Evolutionary conservation across 2,888 invertebrate species (phyloP).

Genomic region (Himalopsyche japonica): DNA sequence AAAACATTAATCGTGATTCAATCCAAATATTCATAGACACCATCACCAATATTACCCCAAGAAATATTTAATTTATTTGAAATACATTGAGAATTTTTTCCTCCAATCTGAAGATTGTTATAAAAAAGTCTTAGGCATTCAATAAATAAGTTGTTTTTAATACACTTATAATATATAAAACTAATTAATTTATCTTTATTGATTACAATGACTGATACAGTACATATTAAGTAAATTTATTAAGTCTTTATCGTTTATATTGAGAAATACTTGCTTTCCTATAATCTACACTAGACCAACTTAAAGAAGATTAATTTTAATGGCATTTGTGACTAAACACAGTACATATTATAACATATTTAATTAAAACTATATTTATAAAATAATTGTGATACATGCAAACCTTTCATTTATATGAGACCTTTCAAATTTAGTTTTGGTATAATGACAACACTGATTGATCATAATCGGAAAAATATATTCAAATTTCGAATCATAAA

Average conservation of each 20-base stretch:
- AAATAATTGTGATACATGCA: no score
- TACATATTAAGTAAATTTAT: neutral
- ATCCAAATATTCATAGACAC: neutral
- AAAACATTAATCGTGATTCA: neutral
- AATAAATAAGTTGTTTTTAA: neutral
- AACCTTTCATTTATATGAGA: no score
- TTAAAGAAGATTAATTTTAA: conserved; percentile 4
- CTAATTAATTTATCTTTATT: neutral
- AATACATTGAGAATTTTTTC: neutral
- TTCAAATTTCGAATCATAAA: no score
- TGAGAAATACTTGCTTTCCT: neutral
- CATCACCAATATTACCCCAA: neutral
- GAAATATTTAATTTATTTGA: neutral
- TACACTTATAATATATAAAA: neutral
- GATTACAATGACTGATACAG: neutral
- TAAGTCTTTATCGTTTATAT: neutral
- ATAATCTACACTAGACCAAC: neutral
- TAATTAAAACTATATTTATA: neutral
- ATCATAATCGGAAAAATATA: no score
- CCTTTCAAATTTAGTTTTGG: no score
- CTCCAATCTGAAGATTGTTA: neutral
- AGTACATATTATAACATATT: neutral
- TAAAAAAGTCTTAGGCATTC: neutral
- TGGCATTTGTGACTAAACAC: conserved; percentile 26
- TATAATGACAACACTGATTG: no score